Percentiles rank a stretch among this genome's conserved stretches.
Conservation (phyloP, 2,113 vertebrate genomes). For the Dinomys branickii region DNA sequence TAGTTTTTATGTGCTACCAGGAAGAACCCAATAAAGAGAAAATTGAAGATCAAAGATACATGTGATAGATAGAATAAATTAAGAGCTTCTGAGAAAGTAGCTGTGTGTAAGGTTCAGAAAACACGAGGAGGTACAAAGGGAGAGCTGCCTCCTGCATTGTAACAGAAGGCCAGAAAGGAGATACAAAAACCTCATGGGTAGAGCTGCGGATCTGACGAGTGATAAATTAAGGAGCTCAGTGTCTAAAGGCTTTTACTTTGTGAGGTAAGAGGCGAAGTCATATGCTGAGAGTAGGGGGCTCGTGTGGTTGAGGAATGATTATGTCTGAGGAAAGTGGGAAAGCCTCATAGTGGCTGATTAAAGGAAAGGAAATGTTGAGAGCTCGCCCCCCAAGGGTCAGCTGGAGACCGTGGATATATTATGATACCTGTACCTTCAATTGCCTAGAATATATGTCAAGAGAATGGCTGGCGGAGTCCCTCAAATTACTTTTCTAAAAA, state of each 20-base stretch:
- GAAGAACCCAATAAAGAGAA: conserved; percentile 20
- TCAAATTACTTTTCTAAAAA: not conserved
- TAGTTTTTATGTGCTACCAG: not conserved
- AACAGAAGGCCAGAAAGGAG: not conserved
- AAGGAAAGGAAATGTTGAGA: not conserved
- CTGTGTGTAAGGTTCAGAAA: not conserved
- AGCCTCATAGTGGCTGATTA: not conserved
- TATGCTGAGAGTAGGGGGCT: not conserved
- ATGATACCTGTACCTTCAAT: not conserved
- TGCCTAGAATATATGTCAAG: not conserved
- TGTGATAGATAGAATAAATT: conserved; percentile 29
- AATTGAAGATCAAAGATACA: conserved; percentile 40
- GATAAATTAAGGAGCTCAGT: not conserved
- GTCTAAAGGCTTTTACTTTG: not conserved
- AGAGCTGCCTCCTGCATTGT: not conserved
- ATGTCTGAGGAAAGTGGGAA: not conserved
- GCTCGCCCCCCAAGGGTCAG: not conserved
- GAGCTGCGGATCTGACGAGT: not conserved
- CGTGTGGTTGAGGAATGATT: not conserved
- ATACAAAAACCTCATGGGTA: not conserved
- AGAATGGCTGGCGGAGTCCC: not conserved
- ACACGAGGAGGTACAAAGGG: not conserved
- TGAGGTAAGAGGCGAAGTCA: not conserved
- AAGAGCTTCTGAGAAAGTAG: conserved; percentile 47
- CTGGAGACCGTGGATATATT: not conserved